Evolutionary conservation across 2,797 vertebrate species (phyloP).

Genomic region (Rhynchotus rufescens): DNA sequence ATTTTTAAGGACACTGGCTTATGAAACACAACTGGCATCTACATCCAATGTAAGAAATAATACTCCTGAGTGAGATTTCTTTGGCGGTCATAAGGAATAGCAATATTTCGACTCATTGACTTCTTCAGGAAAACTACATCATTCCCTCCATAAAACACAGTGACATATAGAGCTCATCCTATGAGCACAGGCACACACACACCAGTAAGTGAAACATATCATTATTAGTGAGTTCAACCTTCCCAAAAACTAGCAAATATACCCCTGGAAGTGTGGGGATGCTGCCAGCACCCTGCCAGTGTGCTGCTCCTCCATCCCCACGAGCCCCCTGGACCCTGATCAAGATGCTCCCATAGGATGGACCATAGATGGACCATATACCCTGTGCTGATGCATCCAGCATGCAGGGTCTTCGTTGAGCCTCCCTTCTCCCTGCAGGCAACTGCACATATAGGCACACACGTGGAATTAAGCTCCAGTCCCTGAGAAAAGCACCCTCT

Average conservation of each 20-base stretch:
- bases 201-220: neutral
- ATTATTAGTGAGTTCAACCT: neutral
- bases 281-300: neutral
- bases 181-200: fast-evolving
- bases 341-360: neutral
- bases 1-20: neutral
- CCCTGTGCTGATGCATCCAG: neutral
- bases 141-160: neutral
- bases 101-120: neutral
- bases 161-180: fast-evolving
- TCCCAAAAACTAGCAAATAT: fast-evolving
- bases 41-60: neutral
- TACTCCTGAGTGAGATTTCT: neutral
- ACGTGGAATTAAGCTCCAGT: neutral
- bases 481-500: neutral
- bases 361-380: neutral
- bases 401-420: fast-evolving
- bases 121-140: neutral
- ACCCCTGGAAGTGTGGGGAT: fast-evolving
- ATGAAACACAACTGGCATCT: neutral
- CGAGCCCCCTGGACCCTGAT: neutral
- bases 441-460: neutral
- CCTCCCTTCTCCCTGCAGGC: neutral
- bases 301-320: neutral
- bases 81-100: neutral